These are phyloP conservation scores for Diabrotica virgifera DNA, from an alignment of 1,140 invertebrate genomes.

Conservation along the genomic window DNA sequence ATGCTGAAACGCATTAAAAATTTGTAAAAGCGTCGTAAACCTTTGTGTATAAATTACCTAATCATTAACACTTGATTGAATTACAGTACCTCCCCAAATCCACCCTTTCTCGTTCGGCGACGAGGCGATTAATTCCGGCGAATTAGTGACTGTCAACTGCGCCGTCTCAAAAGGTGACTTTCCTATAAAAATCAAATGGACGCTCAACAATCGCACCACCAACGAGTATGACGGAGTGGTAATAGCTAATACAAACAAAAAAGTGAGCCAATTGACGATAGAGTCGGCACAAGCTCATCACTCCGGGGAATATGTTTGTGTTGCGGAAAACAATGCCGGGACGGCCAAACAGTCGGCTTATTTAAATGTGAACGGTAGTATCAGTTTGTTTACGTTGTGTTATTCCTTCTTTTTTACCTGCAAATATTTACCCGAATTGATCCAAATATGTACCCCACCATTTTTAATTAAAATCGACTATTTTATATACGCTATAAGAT, in stretches of 20 bases:
- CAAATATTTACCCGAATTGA: neutral
- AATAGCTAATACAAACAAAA: constrained; percentile 52
- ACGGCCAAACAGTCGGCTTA: constrained; percentile 58
- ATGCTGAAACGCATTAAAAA: no score
- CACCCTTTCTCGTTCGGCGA: constrained; percentile 71
- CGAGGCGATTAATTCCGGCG: constrained; percentile 65
- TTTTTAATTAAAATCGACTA: no score
- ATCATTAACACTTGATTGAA: neutral
- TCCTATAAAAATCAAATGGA: constrained; percentile 60
- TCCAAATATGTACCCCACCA: no score
- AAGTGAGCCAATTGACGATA: constrained; percentile 59
- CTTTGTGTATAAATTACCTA: no score
- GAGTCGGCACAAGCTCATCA: constrained; percentile 56
- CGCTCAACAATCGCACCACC: constrained; percentile 56
- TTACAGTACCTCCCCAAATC: constrained; percentile 59
- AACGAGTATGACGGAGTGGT: constrained; percentile 46
- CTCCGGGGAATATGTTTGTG: constrained; percentile 62
- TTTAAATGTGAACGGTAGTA: constrained; percentile 46
- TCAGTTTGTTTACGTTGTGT: constrained; percentile 1
- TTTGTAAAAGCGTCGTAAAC: no score
- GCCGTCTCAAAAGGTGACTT: constrained; percentile 66
- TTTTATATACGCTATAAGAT: no score
- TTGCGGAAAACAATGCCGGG: constrained; percentile 60
- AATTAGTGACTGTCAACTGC: constrained; percentile 61
- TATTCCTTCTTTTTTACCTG: neutral